phyloP scores from a whole-genome alignment of 2,888 invertebrate genomes.

The Listrodromus nycthemerus region DNA sequence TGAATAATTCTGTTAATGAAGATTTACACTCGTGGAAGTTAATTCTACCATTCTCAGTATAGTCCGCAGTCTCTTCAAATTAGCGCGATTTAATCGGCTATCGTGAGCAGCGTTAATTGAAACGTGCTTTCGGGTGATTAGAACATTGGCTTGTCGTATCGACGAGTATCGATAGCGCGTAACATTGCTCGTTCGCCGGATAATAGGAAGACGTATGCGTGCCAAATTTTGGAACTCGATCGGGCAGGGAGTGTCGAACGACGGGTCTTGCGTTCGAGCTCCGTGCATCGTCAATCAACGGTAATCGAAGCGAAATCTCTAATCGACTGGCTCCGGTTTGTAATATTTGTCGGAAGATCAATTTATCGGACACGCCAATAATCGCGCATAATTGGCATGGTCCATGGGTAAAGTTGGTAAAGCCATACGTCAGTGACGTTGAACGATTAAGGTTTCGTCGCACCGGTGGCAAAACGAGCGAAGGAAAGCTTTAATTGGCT shows the following conservation, averaged over 20 bases:
- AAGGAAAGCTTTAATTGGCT: slow-evolving; percentile 57
- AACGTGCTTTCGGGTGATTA: slow-evolving; percentile 7
- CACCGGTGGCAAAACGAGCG: neutral
- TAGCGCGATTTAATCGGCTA: neutral
- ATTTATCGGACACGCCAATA: neutral
- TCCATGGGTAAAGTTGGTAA: neutral
- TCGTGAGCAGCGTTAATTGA: neutral
- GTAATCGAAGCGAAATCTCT: neutral
- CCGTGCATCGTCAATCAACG: neutral
- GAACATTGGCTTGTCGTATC: slow-evolving; percentile 15
- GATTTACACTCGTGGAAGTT: neutral
- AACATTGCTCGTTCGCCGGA: neutral
- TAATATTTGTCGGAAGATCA: neutral
- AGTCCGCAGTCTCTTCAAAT: neutral
- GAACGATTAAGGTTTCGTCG: neutral
- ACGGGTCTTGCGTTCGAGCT: neutral
- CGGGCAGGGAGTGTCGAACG: neutral
- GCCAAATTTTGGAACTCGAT: neutral
- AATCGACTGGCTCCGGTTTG: neutral
- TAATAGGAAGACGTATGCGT: neutral
- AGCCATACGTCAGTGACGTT: neutral
- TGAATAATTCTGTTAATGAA: neutral
- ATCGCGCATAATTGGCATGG: neutral
- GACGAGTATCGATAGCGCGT: neutral
- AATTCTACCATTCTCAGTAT: neutral